Conservation (phyloP, 2,113 vertebrate genomes). For the Centropus bengalensis region DNA sequence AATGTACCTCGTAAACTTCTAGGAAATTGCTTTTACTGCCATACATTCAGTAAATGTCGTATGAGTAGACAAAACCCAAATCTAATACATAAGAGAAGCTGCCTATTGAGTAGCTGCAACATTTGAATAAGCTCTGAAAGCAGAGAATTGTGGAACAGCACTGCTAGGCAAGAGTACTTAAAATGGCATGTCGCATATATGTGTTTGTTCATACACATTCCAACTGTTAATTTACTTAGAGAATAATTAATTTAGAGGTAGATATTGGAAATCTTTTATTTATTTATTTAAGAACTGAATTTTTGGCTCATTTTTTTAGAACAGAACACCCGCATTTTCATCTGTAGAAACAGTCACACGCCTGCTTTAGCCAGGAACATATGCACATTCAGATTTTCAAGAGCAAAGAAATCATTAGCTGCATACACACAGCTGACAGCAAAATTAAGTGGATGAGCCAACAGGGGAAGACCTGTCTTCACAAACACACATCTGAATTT, state of each 20-base stretch:
- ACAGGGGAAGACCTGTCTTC: neutral
- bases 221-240: neutral
- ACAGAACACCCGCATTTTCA: neutral
- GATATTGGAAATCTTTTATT: neutral
- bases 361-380: neutral
- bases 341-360: neutral
- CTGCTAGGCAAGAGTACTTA: neutral
- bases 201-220: neutral
- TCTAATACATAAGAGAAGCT: neutral
- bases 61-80: neutral
- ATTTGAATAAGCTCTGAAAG: neutral
- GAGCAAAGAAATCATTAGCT: neutral
- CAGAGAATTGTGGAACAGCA: neutral
- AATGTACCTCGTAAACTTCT: neutral
- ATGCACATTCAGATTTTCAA: neutral
- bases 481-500: neutral
- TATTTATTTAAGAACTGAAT: neutral
- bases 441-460: constrained; percentile 22
- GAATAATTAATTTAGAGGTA: neutral
- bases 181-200: neutral
- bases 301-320: neutral
- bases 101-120: neutral
- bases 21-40: neutral
- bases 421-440: neutral
- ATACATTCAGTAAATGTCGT: neutral